Evolutionary conservation across 1,140 invertebrate species (phyloP).

Genomic region (Drepana arcuata): DNA sequence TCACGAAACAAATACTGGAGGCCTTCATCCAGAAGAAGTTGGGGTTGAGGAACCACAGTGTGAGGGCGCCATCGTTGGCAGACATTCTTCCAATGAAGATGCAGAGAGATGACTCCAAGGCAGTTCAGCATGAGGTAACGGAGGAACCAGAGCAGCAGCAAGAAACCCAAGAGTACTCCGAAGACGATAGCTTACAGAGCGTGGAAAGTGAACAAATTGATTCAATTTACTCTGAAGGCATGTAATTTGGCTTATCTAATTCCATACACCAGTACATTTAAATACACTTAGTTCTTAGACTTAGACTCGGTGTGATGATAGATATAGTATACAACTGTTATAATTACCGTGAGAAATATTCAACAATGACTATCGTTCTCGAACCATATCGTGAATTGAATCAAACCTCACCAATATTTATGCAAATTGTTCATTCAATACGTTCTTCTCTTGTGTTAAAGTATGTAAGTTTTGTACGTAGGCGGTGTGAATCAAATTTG

Average conservation of each 20-base stretch:
- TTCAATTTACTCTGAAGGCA: slow-evolving; percentile 58
- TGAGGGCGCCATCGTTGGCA: slow-evolving; percentile 72
- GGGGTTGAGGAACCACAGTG: slow-evolving; percentile 54
- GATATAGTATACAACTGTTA: no score
- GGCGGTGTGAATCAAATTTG: no score
- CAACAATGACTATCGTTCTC: no score
- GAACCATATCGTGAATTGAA: no score
- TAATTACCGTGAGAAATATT: slow-evolving; percentile 1
- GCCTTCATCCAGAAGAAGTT: slow-evolving; percentile 78
- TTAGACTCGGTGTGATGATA: no score
- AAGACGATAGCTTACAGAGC: slow-evolving; percentile 73
- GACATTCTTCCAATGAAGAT: slow-evolving; percentile 73
- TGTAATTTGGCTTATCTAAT: no score
- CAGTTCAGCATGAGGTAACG: slow-evolving; percentile 10
- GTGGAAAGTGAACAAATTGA: slow-evolving; percentile 77
- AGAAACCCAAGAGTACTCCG: slow-evolving; percentile 29
- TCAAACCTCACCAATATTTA: no score
- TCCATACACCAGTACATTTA: no score
- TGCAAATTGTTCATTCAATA: no score
- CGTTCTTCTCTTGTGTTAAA: no score
- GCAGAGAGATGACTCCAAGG: slow-evolving; percentile 27
- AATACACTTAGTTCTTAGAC: no score
- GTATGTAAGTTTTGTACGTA: no score
- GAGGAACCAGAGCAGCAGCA: slow-evolving; percentile 10
- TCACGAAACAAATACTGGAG: slow-evolving; percentile 80